These are phyloP conservation scores for Cephonodes hylas DNA, from an alignment of 2,888 invertebrate species.

Conservation along the genomic window DNA sequence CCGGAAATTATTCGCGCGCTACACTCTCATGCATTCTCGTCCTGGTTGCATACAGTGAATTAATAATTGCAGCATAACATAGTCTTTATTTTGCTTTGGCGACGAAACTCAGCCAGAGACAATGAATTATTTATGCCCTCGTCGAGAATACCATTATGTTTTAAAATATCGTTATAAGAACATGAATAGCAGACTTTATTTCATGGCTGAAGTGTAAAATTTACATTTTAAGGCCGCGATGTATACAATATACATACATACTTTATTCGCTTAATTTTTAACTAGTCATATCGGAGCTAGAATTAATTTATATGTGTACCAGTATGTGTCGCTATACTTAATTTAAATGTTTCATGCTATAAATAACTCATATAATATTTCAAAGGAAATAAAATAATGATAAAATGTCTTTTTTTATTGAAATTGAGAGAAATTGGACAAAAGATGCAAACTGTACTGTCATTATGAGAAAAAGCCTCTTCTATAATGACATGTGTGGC, in stretches of 20 bases:
- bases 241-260: not conserved
- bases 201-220: not conserved
- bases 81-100: slow-evolving; percentile 8
- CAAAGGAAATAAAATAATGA: no score
- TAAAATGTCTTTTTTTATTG: no score
- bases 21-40: slow-evolving; percentile 16
- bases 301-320: not conserved
- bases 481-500: no score
- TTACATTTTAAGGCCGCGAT: not conserved
- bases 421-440: no score
- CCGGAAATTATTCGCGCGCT: slow-evolving; percentile 32
- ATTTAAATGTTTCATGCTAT: no score
- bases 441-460: no score
- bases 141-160: not conserved
- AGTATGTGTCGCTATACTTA: not conserved
- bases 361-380: no score
- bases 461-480: no score
- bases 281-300: no score
- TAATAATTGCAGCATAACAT: slow-evolving; percentile 37
- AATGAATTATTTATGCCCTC: slow-evolving; percentile 1
- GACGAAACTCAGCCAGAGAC: not conserved
- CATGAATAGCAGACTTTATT: not conserved
- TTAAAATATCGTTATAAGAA: not conserved
- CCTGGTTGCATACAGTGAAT: slow-evolving; percentile 32
- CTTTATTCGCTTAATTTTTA: not conserved